Evolutionary conservation across 2,797 vertebrate species (phyloP).

Genomic region (Bufotes viridis): DNA sequence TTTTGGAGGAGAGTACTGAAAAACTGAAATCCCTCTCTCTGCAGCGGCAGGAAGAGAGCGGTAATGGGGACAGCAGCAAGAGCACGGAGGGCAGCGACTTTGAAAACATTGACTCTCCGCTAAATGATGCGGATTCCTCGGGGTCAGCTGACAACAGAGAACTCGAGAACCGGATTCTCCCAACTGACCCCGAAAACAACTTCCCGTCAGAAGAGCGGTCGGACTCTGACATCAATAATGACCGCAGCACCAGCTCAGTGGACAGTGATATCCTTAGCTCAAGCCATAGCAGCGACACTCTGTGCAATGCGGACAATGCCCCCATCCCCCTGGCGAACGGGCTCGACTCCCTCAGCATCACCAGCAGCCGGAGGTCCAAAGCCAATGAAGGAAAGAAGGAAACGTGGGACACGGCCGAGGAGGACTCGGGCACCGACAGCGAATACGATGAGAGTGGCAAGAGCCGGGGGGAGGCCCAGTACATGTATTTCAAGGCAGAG

Average conservation of each 20-base stretch:
- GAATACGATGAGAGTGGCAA: slow-evolving; percentile 97
- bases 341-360: slow-evolving; percentile 97
- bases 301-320: slow-evolving; percentile 93
- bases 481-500: slow-evolving; percentile 92
- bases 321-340: slow-evolving; percentile 92
- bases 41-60: slow-evolving; percentile 85
- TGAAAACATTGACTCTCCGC: slow-evolving; percentile 91
- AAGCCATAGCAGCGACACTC: slow-evolving; percentile 96
- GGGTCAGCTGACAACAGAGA: slow-evolving; percentile 87
- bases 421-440: slow-evolving; percentile 97
- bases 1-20: slow-evolving; percentile 97
- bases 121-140: slow-evolving; percentile 86
- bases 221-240: slow-evolving; percentile 96
- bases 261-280: slow-evolving; percentile 99
- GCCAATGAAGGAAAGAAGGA: slow-evolving; percentile 97
- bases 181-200: slow-evolving; percentile 86
- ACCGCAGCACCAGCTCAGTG: slow-evolving; percentile 97
- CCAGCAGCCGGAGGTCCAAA: slow-evolving; percentile 96
- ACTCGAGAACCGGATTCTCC: slow-evolving; percentile 87
- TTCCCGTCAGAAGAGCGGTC: slow-evolving; percentile 92
- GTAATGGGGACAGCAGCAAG: slow-evolving; percentile 93
- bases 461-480: slow-evolving; percentile 86
- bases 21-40: slow-evolving; percentile 95
- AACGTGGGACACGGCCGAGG: slow-evolving; percentile 97
- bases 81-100: slow-evolving; percentile 95